Evolutionary conservation across 2,113 vertebrate species (phyloP), one percentile per base, ranked within the genome.

Genomic region (Paratilapia polleni): DNA sequence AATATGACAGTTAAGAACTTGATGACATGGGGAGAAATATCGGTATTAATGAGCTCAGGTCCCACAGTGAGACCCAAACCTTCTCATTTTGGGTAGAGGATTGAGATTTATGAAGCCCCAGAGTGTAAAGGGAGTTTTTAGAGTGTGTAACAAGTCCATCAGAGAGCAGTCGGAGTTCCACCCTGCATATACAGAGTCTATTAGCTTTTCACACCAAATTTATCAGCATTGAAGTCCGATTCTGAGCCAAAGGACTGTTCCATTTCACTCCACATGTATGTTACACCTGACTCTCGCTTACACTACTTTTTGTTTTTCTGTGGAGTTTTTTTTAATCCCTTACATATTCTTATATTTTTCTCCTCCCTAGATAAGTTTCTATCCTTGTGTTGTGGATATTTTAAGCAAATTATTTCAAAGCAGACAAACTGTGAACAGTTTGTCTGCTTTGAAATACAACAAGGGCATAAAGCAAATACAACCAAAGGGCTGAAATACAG

Each of bases 121-220:
- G 73, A 76, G 83, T 0, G 54, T 73, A 34, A 41, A 63, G 49
- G 59, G 59, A 77, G 79, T 87, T 84, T n/a, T 83, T 15, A 38
- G 68, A 28, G 64, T 6, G 12, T 2, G 20, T 52, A 62, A 66
- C 63, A 52, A 60, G 83, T 76, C 81, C 34, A 84, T 70, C 88
- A 73, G 80, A 84, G 58, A 77, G 63, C 68, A 78, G 63, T 22
- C 15, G 19, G 63, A 59, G 4, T 43, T 89, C 80, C 77, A 82
- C 82, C 82, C 83, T 75, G 74, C 28, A 83, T 60, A 87, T 74
- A 56, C 60, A 26, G 3, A 66, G 38, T 49, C 59, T 66, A 24
- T 87, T 63, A 75, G 78, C 28, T 52, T 77, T 83, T 88, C 36
- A 79, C 91, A 92, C 87, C 77, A 84, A 70, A 91, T 93, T 81